phyloP scores from a whole-genome alignment of 2,113 vertebrate genomes.

The Amia ocellicauda region DNA sequence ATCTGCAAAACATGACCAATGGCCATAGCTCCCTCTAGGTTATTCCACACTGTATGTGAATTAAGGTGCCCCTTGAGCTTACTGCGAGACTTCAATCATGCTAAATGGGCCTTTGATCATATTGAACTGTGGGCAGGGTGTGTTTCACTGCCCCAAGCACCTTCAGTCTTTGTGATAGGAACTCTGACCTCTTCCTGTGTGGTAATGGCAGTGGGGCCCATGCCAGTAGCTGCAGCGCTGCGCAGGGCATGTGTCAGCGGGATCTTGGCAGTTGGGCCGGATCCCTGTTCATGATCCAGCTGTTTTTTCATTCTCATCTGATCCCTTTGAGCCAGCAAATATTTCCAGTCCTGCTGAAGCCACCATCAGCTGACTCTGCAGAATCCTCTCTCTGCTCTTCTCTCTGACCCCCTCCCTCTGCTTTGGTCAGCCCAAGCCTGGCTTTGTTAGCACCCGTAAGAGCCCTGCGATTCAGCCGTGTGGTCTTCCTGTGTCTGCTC shows the following conservation, averaged over 20 bases:
- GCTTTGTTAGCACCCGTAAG: background rate
- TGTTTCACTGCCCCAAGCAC: too few relatives aligned
- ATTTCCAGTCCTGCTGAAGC: background rate
- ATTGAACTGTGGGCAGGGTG: too few relatives aligned
- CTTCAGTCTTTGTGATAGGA: too few relatives aligned
- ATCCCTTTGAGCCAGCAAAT: slow-evolving; percentile 5
- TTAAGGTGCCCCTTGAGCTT: too few relatives aligned
- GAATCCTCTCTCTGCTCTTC: background rate
- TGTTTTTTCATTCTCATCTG: background rate
- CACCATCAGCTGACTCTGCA: slow-evolving; percentile 15
- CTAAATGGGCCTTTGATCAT: too few relatives aligned
- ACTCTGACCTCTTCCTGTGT: background rate
- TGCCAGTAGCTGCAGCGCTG: background rate
- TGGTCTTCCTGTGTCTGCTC: too few relatives aligned
- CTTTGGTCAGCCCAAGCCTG: slow-evolving; percentile 4
- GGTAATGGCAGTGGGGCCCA: background rate
- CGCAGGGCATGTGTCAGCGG: background rate
- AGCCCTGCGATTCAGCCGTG: background rate
- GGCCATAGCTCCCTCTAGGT: too few relatives aligned
- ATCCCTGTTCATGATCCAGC: background rate
- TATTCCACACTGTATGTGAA: too few relatives aligned
- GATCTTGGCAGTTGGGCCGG: background rate
- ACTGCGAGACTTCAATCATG: too few relatives aligned
- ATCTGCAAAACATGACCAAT: too few relatives aligned
- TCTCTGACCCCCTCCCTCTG: too few relatives aligned